Percentiles rank a stretch among this genome's conserved stretches.
Evolutionary conservation across 2,888 invertebrate genomes (phyloP).

Genomic region (Pseudococcus longispinus): DNA sequence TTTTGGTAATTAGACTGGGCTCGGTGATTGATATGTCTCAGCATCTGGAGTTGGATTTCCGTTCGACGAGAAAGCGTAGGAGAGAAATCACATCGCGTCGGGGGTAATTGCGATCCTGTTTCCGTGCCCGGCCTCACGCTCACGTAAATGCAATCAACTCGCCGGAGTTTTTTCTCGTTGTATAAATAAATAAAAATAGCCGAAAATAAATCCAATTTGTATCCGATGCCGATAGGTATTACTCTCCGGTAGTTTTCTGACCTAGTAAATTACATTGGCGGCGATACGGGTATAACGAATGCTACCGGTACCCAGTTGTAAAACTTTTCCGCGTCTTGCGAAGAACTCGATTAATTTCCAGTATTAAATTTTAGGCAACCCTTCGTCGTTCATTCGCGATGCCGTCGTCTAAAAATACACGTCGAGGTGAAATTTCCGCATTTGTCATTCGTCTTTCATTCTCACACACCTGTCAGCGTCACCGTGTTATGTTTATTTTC

Average conservation of each 20-base stretch:
- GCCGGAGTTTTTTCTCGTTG: not conserved
- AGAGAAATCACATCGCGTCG: not conserved
- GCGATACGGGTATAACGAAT: not conserved
- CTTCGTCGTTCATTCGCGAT: not conserved
- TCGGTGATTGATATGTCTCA: slow-evolving; percentile 13
- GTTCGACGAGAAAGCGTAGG: not conserved
- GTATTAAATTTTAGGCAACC: slow-evolving; percentile 6
- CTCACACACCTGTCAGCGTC: slow-evolving; percentile 17
- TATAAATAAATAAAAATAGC: slow-evolving; percentile 6
- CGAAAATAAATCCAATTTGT: slow-evolving; percentile 13
- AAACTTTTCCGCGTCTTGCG: not conserved
- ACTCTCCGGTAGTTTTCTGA: not conserved
- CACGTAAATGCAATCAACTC: slow-evolving; percentile 4
- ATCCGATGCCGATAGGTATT: not conserved
- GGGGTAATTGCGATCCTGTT: not conserved
- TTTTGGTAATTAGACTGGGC: not conserved
- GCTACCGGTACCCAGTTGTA: not conserved
- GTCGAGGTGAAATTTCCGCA: slow-evolving; percentile 4
- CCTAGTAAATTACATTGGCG: not conserved
- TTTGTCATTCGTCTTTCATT: slow-evolving; percentile 22
- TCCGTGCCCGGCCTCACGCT: not conserved
- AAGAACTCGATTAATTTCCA: slow-evolving; percentile 11
- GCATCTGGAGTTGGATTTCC: slow-evolving; percentile 22
- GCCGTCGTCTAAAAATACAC: slow-evolving; percentile 8
- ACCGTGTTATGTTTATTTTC: slow-evolving; percentile 22